phyloP scores from a whole-genome alignment of 2,888 invertebrate species.

The Hermaeophaga mercurialis region DNA sequence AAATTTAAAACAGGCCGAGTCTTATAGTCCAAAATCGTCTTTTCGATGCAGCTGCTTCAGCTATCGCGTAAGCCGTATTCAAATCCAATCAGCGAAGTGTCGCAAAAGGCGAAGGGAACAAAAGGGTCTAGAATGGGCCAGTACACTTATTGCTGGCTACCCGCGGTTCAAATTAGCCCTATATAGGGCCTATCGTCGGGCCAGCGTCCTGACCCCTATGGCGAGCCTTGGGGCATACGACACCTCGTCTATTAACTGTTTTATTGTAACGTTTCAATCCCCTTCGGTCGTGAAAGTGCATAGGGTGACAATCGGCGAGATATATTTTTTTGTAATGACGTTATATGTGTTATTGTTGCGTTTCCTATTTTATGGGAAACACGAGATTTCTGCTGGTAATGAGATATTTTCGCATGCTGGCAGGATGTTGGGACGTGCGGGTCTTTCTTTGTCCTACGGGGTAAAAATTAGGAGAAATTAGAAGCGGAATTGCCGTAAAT shows the following conservation, averaged over 20 bases:
- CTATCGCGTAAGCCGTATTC: constrained; percentile 49
- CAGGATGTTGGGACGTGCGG: constrained; percentile 36
- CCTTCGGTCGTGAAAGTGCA: constrained; percentile 43
- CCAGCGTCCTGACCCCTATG: constrained; percentile 50
- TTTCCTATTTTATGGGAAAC: constrained; percentile 48
- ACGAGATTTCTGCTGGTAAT: constrained; percentile 47
- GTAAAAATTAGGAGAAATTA: constrained; percentile 37
- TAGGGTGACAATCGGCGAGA: constrained; percentile 42
- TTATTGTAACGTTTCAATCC: constrained; percentile 59
- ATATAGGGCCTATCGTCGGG: constrained; percentile 53
- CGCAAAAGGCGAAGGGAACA: constrained; percentile 48
- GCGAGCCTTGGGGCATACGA: constrained; percentile 56
- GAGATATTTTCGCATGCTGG: constrained; percentile 49
- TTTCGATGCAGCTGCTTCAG: constrained; percentile 31
- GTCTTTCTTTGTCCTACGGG: constrained; percentile 24
- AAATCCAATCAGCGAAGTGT: constrained; percentile 56
- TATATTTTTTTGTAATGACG: constrained; percentile 53
- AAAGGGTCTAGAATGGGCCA: constrained; percentile 48
- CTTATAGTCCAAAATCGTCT: constrained; percentile 3
- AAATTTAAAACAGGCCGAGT: not conserved
- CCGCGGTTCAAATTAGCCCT: constrained; percentile 59
- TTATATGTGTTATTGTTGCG: constrained; percentile 49
- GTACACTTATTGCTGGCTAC: constrained; percentile 56
- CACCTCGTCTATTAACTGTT: constrained; percentile 60
- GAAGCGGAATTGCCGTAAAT: constrained; percentile 18